Evolutionary conservation across 2,888 invertebrate genomes (phyloP).

Genomic region (Tinea pellionella): DNA sequence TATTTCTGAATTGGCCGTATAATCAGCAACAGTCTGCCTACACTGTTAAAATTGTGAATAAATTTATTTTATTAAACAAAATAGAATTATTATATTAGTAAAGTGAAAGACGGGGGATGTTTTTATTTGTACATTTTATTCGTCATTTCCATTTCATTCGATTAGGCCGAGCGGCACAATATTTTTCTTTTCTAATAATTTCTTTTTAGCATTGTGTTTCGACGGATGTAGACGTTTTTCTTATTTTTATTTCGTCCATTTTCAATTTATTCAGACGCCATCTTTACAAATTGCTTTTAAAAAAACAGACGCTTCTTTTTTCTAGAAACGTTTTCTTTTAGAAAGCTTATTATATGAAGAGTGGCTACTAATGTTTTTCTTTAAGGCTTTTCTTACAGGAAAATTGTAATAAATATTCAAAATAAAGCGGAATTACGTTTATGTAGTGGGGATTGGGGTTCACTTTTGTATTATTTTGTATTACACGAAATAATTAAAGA

Average conservation of each 20-base stretch:
- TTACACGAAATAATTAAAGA: too few relatives aligned
- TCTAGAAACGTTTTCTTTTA: neutral
- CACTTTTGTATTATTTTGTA: too few relatives aligned
- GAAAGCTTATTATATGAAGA: neutral
- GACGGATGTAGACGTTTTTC: neutral
- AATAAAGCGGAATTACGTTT: too few relatives aligned
- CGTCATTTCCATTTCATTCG: neutral
- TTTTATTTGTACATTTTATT: neutral
- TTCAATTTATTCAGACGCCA: neutral
- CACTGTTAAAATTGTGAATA: neutral
- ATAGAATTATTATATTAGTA: neutral
- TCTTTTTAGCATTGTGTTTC: conserved; percentile 3
- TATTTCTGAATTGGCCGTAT: too few relatives aligned
- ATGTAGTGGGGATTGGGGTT: too few relatives aligned
- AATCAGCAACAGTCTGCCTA: too few relatives aligned
- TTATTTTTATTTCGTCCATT: neutral
- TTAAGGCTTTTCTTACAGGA: neutral
- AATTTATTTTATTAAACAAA: neutral
- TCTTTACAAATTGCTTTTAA: neutral
- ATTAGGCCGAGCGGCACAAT: neutral
- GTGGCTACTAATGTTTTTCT: neutral
- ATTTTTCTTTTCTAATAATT: neutral
- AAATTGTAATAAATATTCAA: too few relatives aligned
- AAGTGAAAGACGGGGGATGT: neutral
- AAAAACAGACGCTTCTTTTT: neutral